phyloP scores from a whole-genome alignment of 2,888 invertebrate species.

The Eupithecia dodoneata region DNA sequence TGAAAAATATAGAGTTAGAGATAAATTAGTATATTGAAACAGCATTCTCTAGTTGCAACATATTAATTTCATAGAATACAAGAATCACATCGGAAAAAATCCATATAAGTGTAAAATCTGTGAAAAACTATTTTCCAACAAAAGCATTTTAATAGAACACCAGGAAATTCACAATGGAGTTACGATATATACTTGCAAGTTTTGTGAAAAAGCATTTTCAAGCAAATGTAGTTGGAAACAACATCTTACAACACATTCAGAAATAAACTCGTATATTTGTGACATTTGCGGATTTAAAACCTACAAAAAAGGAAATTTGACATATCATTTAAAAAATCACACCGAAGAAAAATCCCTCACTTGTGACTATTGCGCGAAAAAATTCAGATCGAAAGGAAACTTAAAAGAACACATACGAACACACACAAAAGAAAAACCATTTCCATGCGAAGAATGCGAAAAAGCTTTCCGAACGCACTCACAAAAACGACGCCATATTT shows the following conservation, averaged over 20 bases:
- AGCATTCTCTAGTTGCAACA: background rate
- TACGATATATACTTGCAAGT: background rate
- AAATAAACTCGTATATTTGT: background rate
- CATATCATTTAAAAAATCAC: constrained; percentile 10
- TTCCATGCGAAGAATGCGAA: background rate
- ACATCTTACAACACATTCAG: constrained; percentile 1
- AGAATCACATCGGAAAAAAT: background rate
- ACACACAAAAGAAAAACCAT: constrained; percentile 9
- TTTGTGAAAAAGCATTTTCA: background rate
- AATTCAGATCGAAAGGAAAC: background rate
- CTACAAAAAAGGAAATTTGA: background rate
- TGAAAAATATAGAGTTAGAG: background rate
- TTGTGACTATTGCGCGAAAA: constrained; percentile 12
- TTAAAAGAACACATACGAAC: background rate
- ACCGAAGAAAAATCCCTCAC: background rate
- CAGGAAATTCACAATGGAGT: background rate
- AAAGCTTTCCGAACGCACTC: constrained; percentile 1
- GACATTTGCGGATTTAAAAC: background rate
- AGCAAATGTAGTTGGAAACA: background rate
- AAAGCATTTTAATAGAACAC: constrained; percentile 2
- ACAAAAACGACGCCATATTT: constrained; percentile 1
- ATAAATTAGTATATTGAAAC: background rate
- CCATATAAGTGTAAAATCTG: background rate
- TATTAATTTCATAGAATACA: background rate
- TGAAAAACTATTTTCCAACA: background rate